Conservation (phyloP, 2,888 invertebrate genomes). For the Hypomecis punctinalis region DNA sequence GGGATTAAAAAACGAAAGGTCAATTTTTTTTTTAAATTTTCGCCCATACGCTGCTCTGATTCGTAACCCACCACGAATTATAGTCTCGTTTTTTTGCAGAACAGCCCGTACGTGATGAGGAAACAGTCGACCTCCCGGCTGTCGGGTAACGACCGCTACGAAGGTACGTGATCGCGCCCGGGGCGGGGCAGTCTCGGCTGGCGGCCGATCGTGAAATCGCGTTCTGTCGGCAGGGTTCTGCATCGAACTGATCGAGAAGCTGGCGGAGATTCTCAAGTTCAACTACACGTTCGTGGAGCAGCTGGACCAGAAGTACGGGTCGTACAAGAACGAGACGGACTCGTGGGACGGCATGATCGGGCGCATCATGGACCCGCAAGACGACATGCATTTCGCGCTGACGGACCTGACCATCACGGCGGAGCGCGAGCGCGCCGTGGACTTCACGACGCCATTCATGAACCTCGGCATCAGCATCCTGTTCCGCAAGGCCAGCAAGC, state of each 20-base stretch:
- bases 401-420: slow-evolving; percentile 96
- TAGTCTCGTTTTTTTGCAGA: slow-evolving; percentile 81
- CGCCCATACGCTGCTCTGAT: no score
- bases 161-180: slow-evolving; percentile 80
- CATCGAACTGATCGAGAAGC: slow-evolving; percentile 92
- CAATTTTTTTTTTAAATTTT: no score
- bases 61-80: no score
- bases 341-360: slow-evolving; percentile 91
- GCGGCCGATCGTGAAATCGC: not conserved
- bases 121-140: slow-evolving; percentile 87
- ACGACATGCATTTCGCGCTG: slow-evolving; percentile 95
- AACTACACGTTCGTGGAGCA: slow-evolving; percentile 92
- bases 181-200: not conserved
- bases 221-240: slow-evolving; percentile 88
- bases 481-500: slow-evolving; percentile 92
- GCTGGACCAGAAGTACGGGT: slow-evolving; percentile 89
- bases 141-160: slow-evolving; percentile 92
- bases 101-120: slow-evolving; percentile 94
- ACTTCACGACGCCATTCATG: slow-evolving; percentile 99
- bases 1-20: no score
- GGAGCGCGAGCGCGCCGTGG: slow-evolving; percentile 93
- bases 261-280: slow-evolving; percentile 90
- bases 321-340: slow-evolving; percentile 80
- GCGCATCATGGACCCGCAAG: slow-evolving; percentile 84
- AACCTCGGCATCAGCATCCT: slow-evolving; percentile 96